Conservation (phyloP, 2,888 invertebrate genomes). For the Pegoplata infirma region DNA sequence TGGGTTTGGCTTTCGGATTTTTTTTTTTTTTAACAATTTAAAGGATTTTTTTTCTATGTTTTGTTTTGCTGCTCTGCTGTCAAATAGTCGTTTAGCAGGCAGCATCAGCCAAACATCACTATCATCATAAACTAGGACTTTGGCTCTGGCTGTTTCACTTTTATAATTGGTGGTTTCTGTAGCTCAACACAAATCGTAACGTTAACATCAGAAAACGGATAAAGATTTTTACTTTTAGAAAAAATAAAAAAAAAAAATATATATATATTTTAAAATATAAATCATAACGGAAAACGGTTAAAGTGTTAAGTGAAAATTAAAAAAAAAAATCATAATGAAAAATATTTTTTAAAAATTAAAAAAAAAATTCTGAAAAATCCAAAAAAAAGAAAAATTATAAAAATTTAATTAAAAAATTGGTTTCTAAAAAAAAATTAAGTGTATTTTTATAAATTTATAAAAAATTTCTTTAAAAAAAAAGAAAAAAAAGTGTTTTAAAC, state of each 20-base stretch:
- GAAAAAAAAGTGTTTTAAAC: neutral
- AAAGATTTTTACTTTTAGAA: slow-evolving; percentile 20
- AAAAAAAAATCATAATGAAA: neutral
- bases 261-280: slow-evolving; percentile 46
- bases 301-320: slow-evolving; percentile 7
- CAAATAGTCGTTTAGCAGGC: slow-evolving; percentile 57
- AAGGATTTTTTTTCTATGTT: slow-evolving; percentile 37
- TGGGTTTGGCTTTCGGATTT: slow-evolving; percentile 73
- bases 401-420: neutral
- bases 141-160: slow-evolving; percentile 69
- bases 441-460: slow-evolving; percentile 13
- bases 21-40: slow-evolving; percentile 44
- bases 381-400: neutral
- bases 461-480: slow-evolving; percentile 20
- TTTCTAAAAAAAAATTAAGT: slow-evolving; percentile 2
- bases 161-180: slow-evolving; percentile 75
- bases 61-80: slow-evolving; percentile 56
- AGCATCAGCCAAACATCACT: slow-evolving; percentile 23
- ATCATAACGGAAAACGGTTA: slow-evolving; percentile 29
- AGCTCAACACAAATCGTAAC: slow-evolving; percentile 73
- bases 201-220: slow-evolving; percentile 69
- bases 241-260: slow-evolving; percentile 19
- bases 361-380: neutral
- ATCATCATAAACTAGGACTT: slow-evolving; percentile 24
- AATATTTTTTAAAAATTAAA: neutral